Conservation (phyloP, 2,888 invertebrate genomes). For the Sylvicola fuscatus region DNA sequence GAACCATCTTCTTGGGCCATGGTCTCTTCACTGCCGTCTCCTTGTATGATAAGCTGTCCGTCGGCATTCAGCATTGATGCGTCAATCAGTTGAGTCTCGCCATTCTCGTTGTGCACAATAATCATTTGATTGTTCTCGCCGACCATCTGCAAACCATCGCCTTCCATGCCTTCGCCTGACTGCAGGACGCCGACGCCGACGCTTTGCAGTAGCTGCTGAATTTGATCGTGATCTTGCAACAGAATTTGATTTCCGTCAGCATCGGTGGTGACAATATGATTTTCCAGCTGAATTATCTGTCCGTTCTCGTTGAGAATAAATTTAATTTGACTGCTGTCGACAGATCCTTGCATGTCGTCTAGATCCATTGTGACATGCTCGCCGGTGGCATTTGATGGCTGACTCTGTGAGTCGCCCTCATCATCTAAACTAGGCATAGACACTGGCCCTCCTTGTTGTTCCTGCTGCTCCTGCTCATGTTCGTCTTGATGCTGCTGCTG, state of each 20-base stretch:
- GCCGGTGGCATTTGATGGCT: constrained; percentile 8
- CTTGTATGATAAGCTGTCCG: constrained; percentile 24
- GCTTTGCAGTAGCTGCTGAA: constrained; percentile 24
- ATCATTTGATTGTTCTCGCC: constrained; percentile 26
- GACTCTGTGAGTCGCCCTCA: constrained; percentile 19
- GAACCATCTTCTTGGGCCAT: constrained; percentile 26
- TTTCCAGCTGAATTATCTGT: constrained; percentile 23
- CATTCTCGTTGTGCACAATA: constrained; percentile 24
- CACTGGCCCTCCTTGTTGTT: constrained; percentile 15
- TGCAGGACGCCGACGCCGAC: constrained; percentile 24
- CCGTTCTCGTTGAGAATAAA: constrained; percentile 26
- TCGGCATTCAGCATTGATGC: constrained; percentile 25
- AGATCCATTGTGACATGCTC: constrained; percentile 24
- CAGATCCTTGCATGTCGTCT: constrained; percentile 25
- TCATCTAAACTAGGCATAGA: constrained; percentile 27
- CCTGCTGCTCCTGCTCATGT: constrained; percentile 5
- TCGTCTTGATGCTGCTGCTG: constrained; percentile 6
- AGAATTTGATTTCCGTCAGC: constrained; percentile 27
- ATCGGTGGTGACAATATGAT: constrained; percentile 24
- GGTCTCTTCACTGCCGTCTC: constrained; percentile 10
- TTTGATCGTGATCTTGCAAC: constrained; percentile 25
- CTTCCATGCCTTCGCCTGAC: constrained; percentile 23
- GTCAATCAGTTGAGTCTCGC: constrained; percentile 24
- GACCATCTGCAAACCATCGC: constrained; percentile 26
- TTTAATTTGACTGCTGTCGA: constrained; percentile 25